phyloP scores from a whole-genome alignment of 2,888 invertebrate species.

The Andricus quercusramuli region DNA sequence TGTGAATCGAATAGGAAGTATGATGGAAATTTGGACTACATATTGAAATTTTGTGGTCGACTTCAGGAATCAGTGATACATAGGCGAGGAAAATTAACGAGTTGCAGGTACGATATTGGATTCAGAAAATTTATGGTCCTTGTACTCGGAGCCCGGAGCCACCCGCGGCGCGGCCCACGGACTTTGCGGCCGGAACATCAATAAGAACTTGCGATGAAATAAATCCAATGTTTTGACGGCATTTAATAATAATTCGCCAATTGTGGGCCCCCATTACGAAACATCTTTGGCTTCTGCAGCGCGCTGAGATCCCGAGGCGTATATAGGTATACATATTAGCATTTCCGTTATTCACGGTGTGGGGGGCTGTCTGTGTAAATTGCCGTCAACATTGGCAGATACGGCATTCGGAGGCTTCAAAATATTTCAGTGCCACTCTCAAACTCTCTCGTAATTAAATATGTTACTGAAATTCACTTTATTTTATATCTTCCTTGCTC shows the following conservation, averaged over 20 bases:
- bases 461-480: too few species aligned
- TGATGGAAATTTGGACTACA: slow-evolving; percentile 36
- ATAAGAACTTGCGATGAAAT: slow-evolving; percentile 72
- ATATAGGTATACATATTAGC: slow-evolving; percentile 57
- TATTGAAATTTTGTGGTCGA: slow-evolving; percentile 55
- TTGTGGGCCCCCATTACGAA: slow-evolving; percentile 63
- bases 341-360: slow-evolving; percentile 63
- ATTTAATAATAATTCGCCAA: slow-evolving; percentile 74
- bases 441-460: too few species aligned
- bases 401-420: background rate
- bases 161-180: slow-evolving; percentile 69
- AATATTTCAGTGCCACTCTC: background rate
- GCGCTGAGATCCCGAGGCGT: slow-evolving; percentile 51
- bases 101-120: slow-evolving; percentile 73
- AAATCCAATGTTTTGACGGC: slow-evolving; percentile 73
- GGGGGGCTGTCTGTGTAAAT: slow-evolving; percentile 8
- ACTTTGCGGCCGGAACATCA: slow-evolving; percentile 68
- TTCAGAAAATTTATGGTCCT: slow-evolving; percentile 72
- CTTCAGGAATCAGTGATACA: slow-evolving; percentile 61
- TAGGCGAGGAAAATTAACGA: slow-evolving; percentile 67
- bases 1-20: background rate
- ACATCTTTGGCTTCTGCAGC: slow-evolving; percentile 58
- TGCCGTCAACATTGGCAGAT: slow-evolving; percentile 31
- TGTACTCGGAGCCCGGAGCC: slow-evolving; percentile 64
- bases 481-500: too few species aligned